A percentile compares a stretch with the other conserved stretches of the same genome.
phyloP scores from a whole-genome alignment of 2,888 invertebrate genomes.

The Himalopsyche tibetana region DNA sequence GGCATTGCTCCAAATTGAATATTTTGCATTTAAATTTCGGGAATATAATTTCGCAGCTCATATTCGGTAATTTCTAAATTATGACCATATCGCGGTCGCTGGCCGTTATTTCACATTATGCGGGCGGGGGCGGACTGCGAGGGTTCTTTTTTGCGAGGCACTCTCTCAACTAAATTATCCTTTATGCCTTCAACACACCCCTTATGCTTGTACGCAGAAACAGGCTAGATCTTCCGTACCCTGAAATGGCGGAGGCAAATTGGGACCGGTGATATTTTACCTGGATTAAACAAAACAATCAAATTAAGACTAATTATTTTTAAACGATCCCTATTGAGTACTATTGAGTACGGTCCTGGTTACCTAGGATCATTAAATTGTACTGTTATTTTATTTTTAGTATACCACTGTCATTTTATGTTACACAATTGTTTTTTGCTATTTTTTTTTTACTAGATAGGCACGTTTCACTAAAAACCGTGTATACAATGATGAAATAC shows the following conservation, averaged over 20 bases:
- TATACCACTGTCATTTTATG: too few relatives aligned
- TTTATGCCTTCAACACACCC: conserved; percentile 3
- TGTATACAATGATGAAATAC: too few relatives aligned
- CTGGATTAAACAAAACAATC: not conserved
- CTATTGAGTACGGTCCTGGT: too few relatives aligned
- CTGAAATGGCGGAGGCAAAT: too few relatives aligned
- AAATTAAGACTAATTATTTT: not conserved
- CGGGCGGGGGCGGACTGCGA: not conserved
- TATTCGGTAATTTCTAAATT: conserved; percentile 34
- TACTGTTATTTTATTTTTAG: too few relatives aligned
- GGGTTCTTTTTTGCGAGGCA: not conserved
- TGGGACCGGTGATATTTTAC: not conserved
- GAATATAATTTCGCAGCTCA: not conserved
- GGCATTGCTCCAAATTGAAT: conserved; percentile 18
- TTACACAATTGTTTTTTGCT: too few relatives aligned
- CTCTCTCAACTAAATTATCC: conserved; percentile 8
- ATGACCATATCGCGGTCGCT: not conserved
- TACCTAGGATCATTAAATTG: too few relatives aligned
- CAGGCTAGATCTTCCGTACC: not conserved
- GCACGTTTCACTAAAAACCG: too few relatives aligned
- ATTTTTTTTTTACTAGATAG: too few relatives aligned
- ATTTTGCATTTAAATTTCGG: conserved; percentile 6
- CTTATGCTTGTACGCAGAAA: not conserved
- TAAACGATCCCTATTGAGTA: too few relatives aligned
- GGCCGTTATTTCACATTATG: conserved; percentile 19